Conservation (phyloP, 1,140 invertebrate species). For the Zaprionus davidi region DNA sequence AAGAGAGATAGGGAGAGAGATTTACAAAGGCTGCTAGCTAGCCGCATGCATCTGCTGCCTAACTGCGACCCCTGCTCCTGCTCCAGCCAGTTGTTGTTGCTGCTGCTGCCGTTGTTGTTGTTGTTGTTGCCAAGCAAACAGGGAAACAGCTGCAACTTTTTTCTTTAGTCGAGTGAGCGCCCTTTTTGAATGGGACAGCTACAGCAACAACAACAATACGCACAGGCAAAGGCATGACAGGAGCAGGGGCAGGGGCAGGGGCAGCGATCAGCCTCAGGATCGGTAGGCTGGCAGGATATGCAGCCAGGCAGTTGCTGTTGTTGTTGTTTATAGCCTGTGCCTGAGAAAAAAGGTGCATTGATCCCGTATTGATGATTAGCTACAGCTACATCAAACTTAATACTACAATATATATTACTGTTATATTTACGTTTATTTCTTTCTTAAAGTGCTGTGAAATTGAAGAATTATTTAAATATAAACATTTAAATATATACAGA, state of each 20-base stretch:
- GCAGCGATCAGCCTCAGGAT: slow-evolving; percentile 43
- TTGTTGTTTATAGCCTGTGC: slow-evolving; percentile 27
- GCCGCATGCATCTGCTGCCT: slow-evolving; percentile 24
- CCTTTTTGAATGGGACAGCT: slow-evolving; percentile 68
- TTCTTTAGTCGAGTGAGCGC: slow-evolving; percentile 59
- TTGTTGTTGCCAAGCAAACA: slow-evolving; percentile 57
- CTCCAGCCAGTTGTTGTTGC: slow-evolving; percentile 21
- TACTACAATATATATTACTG: not conserved
- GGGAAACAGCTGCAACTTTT: slow-evolving; percentile 71
- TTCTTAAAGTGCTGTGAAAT: slow-evolving; percentile 26
- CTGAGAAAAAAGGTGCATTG: slow-evolving; percentile 58
- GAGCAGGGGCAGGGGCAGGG: slow-evolving; percentile 54
- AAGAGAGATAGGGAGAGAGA: slow-evolving; percentile 7
- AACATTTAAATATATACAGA: not conserved
- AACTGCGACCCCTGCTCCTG: slow-evolving; percentile 17
- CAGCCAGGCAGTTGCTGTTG: slow-evolving; percentile 41
- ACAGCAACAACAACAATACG: slow-evolving; percentile 17
- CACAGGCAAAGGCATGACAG: slow-evolving; percentile 38
- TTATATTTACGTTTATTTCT: slow-evolving; percentile 3
- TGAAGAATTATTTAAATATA: not conserved
- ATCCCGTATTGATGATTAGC: slow-evolving; percentile 48
- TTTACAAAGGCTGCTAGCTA: slow-evolving; percentile 15
- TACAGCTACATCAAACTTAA: slow-evolving; percentile 21
- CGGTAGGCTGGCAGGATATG: slow-evolving; percentile 72
- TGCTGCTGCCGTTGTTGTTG: slow-evolving; percentile 29